These are phyloP conservation scores for Premnoplex brunnescens DNA, from an alignment of 2,797 vertebrate genomes.

Conservation along the genomic window DNA sequence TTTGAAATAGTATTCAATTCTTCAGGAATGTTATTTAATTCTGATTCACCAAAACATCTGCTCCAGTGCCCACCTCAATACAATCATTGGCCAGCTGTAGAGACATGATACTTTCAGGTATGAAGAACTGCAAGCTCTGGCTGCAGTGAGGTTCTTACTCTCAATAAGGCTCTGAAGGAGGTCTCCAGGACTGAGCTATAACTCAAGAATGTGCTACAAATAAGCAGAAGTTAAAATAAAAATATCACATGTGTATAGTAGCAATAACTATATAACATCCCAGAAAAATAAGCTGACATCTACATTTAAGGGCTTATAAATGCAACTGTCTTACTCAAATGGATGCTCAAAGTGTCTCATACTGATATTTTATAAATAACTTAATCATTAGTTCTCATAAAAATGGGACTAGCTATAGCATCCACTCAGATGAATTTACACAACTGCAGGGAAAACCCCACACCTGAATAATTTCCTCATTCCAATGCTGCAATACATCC, in stretches of 20 bases:
- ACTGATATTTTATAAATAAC: not conserved
- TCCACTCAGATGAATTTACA: not conserved
- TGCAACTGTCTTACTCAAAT: not conserved
- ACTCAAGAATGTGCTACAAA: not conserved
- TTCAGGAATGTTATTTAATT: not conserved
- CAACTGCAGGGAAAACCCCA: not conserved
- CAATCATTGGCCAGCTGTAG: not conserved
- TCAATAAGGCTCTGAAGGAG: not conserved
- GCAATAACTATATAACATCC: not conserved
- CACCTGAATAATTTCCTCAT: not conserved
- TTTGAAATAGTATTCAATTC: not conserved
- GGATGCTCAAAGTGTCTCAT: not conserved
- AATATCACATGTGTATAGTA: not conserved
- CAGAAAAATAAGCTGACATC: not conserved
- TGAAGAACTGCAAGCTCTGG: not conserved
- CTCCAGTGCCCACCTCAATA: not conserved
- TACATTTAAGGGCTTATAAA: not conserved
- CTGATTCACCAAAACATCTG: not conserved
- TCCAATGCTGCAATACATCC: not conserved
- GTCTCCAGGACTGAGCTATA: not conserved
- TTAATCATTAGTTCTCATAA: not conserved
- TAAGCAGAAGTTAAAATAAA: not conserved
- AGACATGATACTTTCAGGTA: not conserved
- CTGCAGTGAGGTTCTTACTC: not conserved
- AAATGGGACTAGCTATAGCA: not conserved